Evolutionary conservation across 2,113 vertebrate species (phyloP), one percentile per base, ranked within the genome.

Genomic region (Maccullochella peelii): DNA sequence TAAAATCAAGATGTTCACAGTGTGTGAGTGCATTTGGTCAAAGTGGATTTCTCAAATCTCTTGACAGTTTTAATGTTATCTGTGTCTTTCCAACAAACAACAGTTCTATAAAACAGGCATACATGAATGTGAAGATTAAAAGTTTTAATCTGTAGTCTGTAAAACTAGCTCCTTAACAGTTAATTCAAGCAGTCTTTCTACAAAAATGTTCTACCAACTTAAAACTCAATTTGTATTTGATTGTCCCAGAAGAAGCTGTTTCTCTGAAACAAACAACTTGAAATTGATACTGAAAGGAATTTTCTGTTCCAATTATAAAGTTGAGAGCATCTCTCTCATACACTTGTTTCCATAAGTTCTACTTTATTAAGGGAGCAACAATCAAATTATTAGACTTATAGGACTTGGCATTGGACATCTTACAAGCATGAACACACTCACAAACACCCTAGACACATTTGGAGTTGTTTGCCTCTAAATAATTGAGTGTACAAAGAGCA

Each of bases 401-500:
- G 14, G 50, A 50, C n/a, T 77, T 77, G 54, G 14, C 54, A 68
- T 54, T 15, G 52, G 7, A 57, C 58, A 59, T 38, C 9, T 18
- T 30, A 38, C 16, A 12, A n/a, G 33, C 57, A 65, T 66, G 30
- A 55, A 62, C 33, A 69, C 33, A n/a, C 49, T n/a, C 50, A 58
- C 50, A 66, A 8, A 59, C 42, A 70, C 21, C n/a, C 1, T 0
- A 33, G 40, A 36, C 50, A 61, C 11, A 59, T 67, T 44, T 59
- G 8, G 20, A 70, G 42, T 74, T 70, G 49, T 79, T 75, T 83
- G 33, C 10, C 47, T 50, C 10, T 69, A 30, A 63, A 74, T 79
- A 74, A 86, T 52, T 42, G 5, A 77, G 54, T 0, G 6, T 59
- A 38, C 62, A 50, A 75, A 83, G 25, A 76, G 66, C 58, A 77